Base-by-base conservation (phyloP, 2,888 invertebrate genomes). In the Lymantria dispar region DNA sequence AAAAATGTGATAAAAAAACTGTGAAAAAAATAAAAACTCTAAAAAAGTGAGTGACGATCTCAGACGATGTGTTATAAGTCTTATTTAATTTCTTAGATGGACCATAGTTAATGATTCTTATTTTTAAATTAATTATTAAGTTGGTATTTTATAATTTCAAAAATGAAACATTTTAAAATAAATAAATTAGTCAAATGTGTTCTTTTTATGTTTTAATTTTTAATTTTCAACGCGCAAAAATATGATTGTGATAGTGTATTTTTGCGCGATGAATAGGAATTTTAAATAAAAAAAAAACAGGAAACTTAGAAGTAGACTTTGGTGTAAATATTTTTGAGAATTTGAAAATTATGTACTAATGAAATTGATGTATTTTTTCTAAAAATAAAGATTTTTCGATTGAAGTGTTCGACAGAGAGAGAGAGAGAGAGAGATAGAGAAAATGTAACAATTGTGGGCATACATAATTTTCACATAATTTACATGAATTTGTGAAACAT, bases 1-100 rank as follows among this genome's bases (percentile, higher is more conserved):
- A 83, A 83, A 86, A 82, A 85, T 88, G 86, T 87, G 87, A 88
- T 87, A 87, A 84, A 83, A 85, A 85, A 81, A 79, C 82, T 80
- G 83, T 79, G 85, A 83, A 87, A 86, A 73, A 71, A 68, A 83
- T 78, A 72, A 48, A 73, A 79, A 68, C 66, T 68, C 70, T 73
- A 82, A 85, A 85, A 87, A 85, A 87, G 88, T 87, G 88, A 88
- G 84, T 85, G 88, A 87, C 84, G 90, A 91, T 91, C 90, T 91
- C 91, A 90, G 78, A 79, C 65, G 80, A 82, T 79, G 83, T 85
- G 80, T 77, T 64, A 52, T 65, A 78, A 78, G 76, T 82, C 74
- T 79, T 80, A 85, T 83, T 42, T 85, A 83, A 81, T 76, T 80
- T 72, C 74, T 80, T 83, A 84, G 78, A 80, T 71, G 78, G 79